Evolutionary conservation across 2,888 invertebrate species (phyloP).

Genomic region (Julus scanicus): DNA sequence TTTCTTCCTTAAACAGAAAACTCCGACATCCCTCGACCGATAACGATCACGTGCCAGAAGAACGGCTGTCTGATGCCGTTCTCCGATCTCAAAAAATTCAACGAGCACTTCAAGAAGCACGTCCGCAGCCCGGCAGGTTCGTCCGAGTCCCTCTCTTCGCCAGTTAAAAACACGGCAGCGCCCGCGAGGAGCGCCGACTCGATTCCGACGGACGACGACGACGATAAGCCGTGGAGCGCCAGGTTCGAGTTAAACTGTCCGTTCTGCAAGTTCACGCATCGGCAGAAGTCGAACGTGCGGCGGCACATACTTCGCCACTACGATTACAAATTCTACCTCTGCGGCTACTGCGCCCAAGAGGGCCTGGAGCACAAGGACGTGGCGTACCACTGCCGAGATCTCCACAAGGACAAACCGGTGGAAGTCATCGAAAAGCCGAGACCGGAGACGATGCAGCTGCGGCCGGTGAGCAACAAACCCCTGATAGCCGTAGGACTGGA

Average conservation of each 20-base stretch:
- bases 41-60: neutral
- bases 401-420: neutral
- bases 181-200: neutral
- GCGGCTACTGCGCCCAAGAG: slow-evolving; percentile 16
- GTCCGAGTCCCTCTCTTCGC: neutral
- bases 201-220: neutral
- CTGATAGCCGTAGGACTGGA: neutral
- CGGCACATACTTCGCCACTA: slow-evolving; percentile 52
- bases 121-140: neutral
- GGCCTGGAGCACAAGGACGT: neutral
- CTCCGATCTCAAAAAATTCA: slow-evolving; percentile 25
- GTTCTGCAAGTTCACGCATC: neutral
- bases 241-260: neutral
- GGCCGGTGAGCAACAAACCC: neutral
- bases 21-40: neutral
- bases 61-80: slow-evolving; percentile 41
- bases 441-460: neutral
- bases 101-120: slow-evolving; percentile 43
- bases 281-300: neutral
- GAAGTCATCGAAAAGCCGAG: neutral
- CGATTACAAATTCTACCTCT: slow-evolving; percentile 49
- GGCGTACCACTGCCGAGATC: neutral
- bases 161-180: neutral
- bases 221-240: neutral
- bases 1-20: no score